Evolutionary conservation across 2,797 vertebrate genomes (phyloP), one percentile per base, ranked within the genome.

Genomic region (Anabacerthia variegaticeps): DNA sequence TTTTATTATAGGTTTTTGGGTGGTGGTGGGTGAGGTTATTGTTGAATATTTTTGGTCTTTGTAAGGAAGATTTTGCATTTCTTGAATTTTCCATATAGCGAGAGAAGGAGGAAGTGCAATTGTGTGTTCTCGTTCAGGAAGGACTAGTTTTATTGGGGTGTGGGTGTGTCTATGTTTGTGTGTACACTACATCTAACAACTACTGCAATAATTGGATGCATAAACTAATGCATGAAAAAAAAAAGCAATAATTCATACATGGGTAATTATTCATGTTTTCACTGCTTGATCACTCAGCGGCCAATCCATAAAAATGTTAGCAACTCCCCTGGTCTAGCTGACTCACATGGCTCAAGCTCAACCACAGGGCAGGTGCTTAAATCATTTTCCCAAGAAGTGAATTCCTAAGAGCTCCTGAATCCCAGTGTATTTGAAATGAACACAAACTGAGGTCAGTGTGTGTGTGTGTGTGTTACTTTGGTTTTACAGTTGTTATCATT

Each of bases 161-260:
- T 28, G 10, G 5, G 4, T 10, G 36, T 28, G 1, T 23, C 2
- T 22, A 12, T 36, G 28, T 26, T 10, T 26, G 11, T 20, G 13
- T 51, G 28, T n/a, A 14, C 82, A 37, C 46, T 20, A 54, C 23
- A 68, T 43, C 54, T 81, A 49, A 48, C 24, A 63, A 34, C 34
- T 73, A 54, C 65, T 58, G 90, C 91, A 96, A 94, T 92, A 96
- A 94, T n/a, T 72, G 46, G 59, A 55, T 87, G 52, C 43, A 74
- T 87, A 76, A 95, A 58, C 16, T 52, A 66, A 81, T 51, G 41
- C 36, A 59, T 41, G 36, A 39, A 22, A 3, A 52, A 79, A 85
- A 85, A 85, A 59, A 19, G 85, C 95, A 96, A 95, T 95, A 97
- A 96, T 77, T 92, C 73, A 73, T 18, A 82, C 58, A 43, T 63